Conservation (phyloP, 2,797 vertebrate genomes). For the Miopithecus talapoin region DNA sequence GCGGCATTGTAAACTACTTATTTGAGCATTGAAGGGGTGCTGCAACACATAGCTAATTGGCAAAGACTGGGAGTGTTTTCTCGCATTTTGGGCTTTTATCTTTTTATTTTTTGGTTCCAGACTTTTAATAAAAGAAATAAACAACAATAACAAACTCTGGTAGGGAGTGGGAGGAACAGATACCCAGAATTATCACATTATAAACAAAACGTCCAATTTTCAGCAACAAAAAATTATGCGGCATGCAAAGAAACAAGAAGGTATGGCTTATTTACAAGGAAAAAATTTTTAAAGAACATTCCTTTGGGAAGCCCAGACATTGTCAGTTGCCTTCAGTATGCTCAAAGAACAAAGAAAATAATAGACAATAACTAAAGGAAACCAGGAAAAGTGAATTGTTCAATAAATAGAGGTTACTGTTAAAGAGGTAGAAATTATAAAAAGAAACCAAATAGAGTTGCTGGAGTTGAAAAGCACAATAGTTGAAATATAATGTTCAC, state of each 20-base stretch:
- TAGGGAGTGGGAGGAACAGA: background rate
- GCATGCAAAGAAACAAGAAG: background rate
- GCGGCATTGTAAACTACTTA: background rate
- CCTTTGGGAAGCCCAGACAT: background rate
- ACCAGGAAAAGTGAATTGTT: background rate
- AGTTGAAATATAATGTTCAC: background rate
- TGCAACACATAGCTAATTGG: background rate
- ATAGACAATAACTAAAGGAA: background rate
- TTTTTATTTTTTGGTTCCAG: background rate
- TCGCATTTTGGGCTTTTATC: background rate
- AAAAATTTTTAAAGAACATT: background rate
- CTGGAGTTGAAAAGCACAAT: background rate
- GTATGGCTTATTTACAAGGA: background rate
- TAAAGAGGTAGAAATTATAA: background rate
- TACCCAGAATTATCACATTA: background rate
- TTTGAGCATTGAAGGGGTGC: background rate
- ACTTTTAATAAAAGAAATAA: constrained; percentile 2
- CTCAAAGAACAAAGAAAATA: background rate
- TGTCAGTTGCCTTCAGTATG: background rate
- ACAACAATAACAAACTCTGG: background rate
- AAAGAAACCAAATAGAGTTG: background rate
- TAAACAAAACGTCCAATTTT: background rate
- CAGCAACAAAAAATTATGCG: background rate
- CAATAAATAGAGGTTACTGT: background rate
- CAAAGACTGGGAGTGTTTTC: background rate